Evolutionary conservation across 2,113 vertebrate species (phyloP).

Genomic region (Jaculus jaculus): DNA sequence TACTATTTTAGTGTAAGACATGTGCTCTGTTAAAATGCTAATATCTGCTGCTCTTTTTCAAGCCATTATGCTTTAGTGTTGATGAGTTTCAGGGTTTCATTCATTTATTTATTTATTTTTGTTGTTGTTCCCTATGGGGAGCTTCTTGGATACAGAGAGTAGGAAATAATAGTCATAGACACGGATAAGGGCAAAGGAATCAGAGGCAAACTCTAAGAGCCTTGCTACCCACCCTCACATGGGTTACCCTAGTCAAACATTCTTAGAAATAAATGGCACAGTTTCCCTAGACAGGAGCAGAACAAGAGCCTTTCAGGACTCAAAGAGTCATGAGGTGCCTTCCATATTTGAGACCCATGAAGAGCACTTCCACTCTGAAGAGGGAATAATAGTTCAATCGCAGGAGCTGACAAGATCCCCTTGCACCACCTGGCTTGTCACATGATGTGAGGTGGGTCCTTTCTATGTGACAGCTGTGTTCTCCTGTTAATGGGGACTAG

Average conservation of each 20-base stretch:
- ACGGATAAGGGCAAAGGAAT: background rate
- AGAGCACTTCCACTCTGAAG: background rate
- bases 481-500: background rate
- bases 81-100: background rate
- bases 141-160: background rate
- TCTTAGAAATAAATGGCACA: background rate
- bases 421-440: no score
- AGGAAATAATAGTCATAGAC: background rate
- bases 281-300: background rate
- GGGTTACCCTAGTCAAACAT: background rate
- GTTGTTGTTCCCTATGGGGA: background rate
- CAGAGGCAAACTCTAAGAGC: background rate
- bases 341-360: background rate
- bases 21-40: background rate
- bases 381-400: background rate
- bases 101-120: no score
- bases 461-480: background rate
- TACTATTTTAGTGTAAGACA: background rate
- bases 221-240: background rate
- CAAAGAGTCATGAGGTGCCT: background rate
- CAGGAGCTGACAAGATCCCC: no score
- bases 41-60: background rate
- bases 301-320: background rate
- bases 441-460: background rate
- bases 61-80: background rate